A percentile compares a stretch with the other conserved stretches of the same genome.
Evolutionary conservation across 2,888 invertebrate species (phyloP).

Genomic region (Gymnosoma rotundatum): DNA sequence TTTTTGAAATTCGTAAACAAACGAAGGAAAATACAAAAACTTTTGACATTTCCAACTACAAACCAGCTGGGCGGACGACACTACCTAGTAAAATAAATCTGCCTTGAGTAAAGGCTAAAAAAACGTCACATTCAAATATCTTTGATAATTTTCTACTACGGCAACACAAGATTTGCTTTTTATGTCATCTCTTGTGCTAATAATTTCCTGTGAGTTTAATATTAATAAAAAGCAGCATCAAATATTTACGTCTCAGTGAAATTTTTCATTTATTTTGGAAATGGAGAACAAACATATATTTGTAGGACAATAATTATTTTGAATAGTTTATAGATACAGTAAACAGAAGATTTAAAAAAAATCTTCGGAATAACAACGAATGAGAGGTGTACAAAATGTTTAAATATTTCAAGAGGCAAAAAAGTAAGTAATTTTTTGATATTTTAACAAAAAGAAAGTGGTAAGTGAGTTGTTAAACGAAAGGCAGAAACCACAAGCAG

Average conservation of each 20-base stretch:
- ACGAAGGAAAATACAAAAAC: no score
- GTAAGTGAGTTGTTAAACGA: neutral
- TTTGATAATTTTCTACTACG: neutral
- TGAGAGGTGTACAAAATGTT: slow-evolving; percentile 73
- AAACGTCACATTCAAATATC: no score
- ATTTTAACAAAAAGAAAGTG: neutral
- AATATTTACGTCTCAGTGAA: slow-evolving; percentile 53
- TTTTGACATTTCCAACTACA: no score
- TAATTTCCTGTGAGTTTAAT: slow-evolving; percentile 32
- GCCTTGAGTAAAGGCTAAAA: no score
- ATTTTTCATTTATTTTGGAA: slow-evolving; percentile 43
- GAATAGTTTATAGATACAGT: neutral
- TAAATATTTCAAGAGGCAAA: slow-evolving; percentile 78
- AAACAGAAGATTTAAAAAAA: slow-evolving; percentile 31
- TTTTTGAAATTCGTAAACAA: no score
- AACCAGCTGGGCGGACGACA: no score
- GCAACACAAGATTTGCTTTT: neutral
- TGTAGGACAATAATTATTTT: neutral
- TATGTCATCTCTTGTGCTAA: neutral
- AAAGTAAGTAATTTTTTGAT: slow-evolving; percentile 73
- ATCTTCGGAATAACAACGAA: slow-evolving; percentile 33
- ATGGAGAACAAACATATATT: slow-evolving; percentile 6
- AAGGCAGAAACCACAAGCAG: no score
- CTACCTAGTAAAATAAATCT: no score
- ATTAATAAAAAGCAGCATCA: slow-evolving; percentile 33